phyloP scores from a whole-genome alignment of 1,140 invertebrate genomes.

The Gryon sp. region DNA sequence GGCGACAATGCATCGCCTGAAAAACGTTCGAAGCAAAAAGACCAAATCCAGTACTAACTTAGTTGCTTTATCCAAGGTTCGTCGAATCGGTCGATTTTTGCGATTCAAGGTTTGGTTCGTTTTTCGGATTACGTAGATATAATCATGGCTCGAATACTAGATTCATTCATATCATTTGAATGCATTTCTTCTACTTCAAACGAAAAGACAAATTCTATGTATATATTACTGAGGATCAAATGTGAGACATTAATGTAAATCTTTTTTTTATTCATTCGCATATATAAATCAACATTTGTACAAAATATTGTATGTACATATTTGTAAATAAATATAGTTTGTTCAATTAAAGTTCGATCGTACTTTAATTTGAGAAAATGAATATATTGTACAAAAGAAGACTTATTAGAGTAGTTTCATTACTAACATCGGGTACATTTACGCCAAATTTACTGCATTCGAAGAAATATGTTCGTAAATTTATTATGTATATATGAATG shows the following conservation, averaged over 20 bases:
- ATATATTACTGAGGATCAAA: no score
- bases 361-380: no score
- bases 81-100: slow-evolving; percentile 33
- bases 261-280: no score
- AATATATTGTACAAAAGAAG: no score
- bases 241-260: not conserved
- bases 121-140: slow-evolving; percentile 23
- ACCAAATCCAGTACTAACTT: slow-evolving; percentile 83
- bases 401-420: no score
- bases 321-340: no score
- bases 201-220: not conserved
- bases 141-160: not conserved
- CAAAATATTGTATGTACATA: no score
- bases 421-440: not conserved
- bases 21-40: slow-evolving; percentile 82
- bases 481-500: not conserved
- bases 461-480: not conserved
- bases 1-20: slow-evolving; percentile 77
- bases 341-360: no score
- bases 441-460: not conserved
- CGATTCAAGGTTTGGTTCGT: slow-evolving; percentile 36
- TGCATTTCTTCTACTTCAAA: not conserved
- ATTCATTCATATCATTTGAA: slow-evolving; percentile 10
- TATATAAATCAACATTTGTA: no score
- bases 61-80: slow-evolving; percentile 80